Evolutionary conservation across 2,797 vertebrate genomes (phyloP).

Genomic region (Ceyx erithaca): DNA sequence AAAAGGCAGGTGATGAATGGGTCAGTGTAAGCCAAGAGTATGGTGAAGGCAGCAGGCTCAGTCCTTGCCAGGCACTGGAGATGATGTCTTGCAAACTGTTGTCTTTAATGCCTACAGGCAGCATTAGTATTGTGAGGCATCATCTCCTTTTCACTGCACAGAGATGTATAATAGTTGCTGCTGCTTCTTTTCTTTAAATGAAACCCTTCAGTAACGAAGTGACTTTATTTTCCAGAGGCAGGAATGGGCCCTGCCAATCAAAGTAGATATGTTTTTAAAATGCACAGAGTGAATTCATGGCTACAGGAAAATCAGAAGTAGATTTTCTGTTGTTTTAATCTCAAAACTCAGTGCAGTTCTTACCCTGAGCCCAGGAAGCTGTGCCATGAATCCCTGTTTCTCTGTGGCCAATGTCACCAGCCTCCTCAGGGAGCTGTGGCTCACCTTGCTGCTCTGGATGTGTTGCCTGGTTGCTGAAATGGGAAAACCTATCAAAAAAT

Average conservation of each 20-base stretch:
- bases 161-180: neutral
- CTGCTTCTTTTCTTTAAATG: neutral
- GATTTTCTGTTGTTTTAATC: neutral
- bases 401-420: neutral
- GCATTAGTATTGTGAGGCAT: neutral
- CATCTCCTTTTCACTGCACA: neutral
- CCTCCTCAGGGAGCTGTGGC: neutral
- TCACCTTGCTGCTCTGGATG: neutral
- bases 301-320: neutral
- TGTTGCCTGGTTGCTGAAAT: neutral
- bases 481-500: neutral
- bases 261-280: neutral
- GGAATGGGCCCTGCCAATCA: neutral
- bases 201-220: neutral
- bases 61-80: neutral
- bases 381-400: neutral
- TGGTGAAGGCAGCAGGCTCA: conserved; percentile 6
- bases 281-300: neutral
- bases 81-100: neutral
- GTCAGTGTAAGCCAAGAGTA: neutral
- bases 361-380: neutral
- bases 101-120: neutral
- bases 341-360: neutral
- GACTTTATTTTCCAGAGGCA: neutral
- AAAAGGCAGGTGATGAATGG: conserved; percentile 51